A percentile compares a stretch with the other conserved stretches of the same genome.
phyloP scores from a whole-genome alignment of 2,797 vertebrate genomes.

The Gymnoscopelus braueri region DNA sequence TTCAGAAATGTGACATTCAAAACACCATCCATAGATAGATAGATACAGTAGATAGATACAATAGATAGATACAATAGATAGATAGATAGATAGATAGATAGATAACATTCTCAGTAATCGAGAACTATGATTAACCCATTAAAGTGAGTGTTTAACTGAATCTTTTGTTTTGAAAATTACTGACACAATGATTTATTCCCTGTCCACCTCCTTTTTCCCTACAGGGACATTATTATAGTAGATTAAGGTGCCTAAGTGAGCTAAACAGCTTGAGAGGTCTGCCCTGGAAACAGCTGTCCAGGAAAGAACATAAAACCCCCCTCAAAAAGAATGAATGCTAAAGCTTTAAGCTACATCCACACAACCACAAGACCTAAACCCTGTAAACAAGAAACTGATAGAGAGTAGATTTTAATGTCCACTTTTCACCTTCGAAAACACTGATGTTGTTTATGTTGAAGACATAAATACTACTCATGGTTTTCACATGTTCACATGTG shows the following conservation, averaged over 20 bases:
- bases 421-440: too few species aligned
- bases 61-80: too few species aligned
- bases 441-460: too few species aligned
- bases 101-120: constrained; percentile 33
- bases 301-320: constrained; percentile 53
- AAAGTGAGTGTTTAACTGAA: constrained; percentile 30
- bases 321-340: constrained; percentile 5
- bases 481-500: not conserved
- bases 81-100: too few species aligned
- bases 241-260: constrained; percentile 69
- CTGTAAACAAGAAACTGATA: constrained; percentile 5
- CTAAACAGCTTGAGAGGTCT: constrained; percentile 68
- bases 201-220: constrained; percentile 37
- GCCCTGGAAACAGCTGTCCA: constrained; percentile 68
- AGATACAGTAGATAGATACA: too few species aligned
- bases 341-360: constrained; percentile 2
- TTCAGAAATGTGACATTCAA: constrained; percentile 38
- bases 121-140: constrained; percentile 19
- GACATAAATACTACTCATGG: not conserved
- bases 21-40: constrained; percentile 17
- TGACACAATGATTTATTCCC: constrained; percentile 15
- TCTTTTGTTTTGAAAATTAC: constrained; percentile 18
- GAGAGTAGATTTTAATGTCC: not conserved
- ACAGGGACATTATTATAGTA: constrained; percentile 65
- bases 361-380: not conserved